phyloP scores from a whole-genome alignment of 2,797 vertebrate species.

The Natrix natrix region DNA sequence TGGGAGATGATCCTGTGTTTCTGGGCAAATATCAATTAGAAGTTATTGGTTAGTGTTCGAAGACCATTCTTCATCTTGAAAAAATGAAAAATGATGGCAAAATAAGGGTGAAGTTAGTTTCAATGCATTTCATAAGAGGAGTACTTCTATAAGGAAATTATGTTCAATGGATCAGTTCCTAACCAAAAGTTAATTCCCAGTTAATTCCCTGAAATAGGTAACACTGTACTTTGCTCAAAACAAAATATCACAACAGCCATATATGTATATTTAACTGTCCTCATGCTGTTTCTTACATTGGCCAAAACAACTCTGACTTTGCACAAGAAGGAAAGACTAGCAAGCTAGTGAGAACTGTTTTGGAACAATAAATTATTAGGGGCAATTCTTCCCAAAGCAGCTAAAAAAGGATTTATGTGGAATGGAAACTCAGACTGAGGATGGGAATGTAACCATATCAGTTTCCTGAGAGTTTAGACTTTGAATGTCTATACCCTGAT shows the following conservation, averaged over 20 bases:
- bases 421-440: background rate
- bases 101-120: slow-evolving; percentile 28
- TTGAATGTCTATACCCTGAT: background rate
- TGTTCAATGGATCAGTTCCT: background rate
- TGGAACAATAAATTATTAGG: background rate
- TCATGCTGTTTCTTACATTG: background rate
- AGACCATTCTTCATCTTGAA: slow-evolving; percentile 18
- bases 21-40: background rate
- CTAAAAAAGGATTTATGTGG: background rate
- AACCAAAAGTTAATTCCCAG: background rate
- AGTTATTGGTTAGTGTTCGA: background rate
- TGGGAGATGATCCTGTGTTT: background rate
- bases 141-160: background rate
- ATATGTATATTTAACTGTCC: background rate
- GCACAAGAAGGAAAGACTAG: background rate
- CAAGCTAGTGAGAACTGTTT: background rate
- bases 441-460: background rate
- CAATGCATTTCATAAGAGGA: background rate
- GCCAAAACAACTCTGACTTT: background rate
- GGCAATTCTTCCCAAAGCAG: background rate
- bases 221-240: background rate
- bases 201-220: background rate
- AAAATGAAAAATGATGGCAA: background rate
- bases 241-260: background rate
- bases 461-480: background rate